Evolutionary conservation across 2,888 invertebrate genomes (phyloP), one percentile per base, ranked within the genome.

Genomic region (Brachyptera risi): DNA sequence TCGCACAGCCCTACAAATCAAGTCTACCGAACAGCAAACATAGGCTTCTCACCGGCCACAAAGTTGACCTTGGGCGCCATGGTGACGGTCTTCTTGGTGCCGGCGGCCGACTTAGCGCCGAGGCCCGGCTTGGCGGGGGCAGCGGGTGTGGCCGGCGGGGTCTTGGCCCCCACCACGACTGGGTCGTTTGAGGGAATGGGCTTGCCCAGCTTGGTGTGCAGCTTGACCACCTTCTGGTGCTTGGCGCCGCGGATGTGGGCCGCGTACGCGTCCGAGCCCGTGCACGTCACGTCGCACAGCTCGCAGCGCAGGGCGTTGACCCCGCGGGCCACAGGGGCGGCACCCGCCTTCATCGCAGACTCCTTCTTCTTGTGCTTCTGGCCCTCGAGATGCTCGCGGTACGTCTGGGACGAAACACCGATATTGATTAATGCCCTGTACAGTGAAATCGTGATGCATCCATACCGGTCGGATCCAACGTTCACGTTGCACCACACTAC

Each of bases 311-410:
- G 78, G 21, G 89, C 87, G 74, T 80, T 84, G 56, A 78, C 78
- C 31, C 75, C 80, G 66, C 83, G 83, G 70, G 83, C 78, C 69
- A 85, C 77, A 65, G 85, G 80, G 72, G 81, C 81, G 13, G 82
- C 81, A 24, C 85, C 84, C 73, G 86, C 83, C 74, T 92, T 92
- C 24, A 87, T 79, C 11, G 90, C 87, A 0, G 89, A 92, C 75
- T 97, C 98, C 75, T 97, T 94, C 81, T 97, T 98, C 82, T 98
- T 98, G 79, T 99, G 99, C 76, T 96, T 95, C 77, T 97, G 96
- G 0, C 99, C 99, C 74, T 97, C 97, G 72, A 99, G 80, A 80
- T 99, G 99, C 76, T 98, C 99, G 67, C 91, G 83, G 74, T 93
- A 95, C 0, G 94, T 93, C 80, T 87, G 75, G 1, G 76, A 77